A percentile compares a stretch with the other conserved stretches of the same genome.
These are phyloP conservation scores for Neosalanx taihuensis DNA, from an alignment of 2,797 vertebrate genomes.

Conservation along the genomic window DNA sequence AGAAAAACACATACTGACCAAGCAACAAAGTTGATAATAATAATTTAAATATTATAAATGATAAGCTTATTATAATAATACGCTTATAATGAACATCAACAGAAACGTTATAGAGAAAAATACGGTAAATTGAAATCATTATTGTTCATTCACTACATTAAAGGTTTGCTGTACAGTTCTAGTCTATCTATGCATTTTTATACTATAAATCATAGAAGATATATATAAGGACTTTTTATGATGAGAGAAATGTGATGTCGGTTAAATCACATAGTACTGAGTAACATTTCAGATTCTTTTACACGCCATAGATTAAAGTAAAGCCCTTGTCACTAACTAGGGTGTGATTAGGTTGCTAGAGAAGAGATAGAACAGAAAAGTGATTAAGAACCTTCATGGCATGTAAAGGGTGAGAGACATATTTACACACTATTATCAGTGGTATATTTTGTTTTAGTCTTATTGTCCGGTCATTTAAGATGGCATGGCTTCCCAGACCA, in stretches of 20 bases:
- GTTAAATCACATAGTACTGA: too few species aligned
- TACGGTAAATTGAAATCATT: too few species aligned
- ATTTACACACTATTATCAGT: constrained; percentile 6
- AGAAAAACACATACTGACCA: too few species aligned
- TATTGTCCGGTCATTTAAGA: neutral
- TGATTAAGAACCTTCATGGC: constrained; percentile 49
- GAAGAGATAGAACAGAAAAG: constrained; percentile 29
- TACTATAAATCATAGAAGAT: neutral
- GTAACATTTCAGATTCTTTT: neutral
- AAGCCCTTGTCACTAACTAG: constrained; percentile 42
- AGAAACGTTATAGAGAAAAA: too few species aligned
- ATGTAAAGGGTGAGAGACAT: constrained; percentile 55
- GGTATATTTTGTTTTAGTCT: neutral
- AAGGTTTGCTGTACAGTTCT: too few species aligned
- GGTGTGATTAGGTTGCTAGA: constrained; percentile 62
- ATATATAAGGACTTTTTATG: neutral
- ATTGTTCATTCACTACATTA: neutral
- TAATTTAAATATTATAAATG: too few species aligned
- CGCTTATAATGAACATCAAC: too few species aligned
- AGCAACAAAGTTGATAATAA: too few species aligned
- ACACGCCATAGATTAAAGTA: constrained; percentile 5
- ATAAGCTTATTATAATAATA: too few species aligned
- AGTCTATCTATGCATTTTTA: neutral
- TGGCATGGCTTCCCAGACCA: constrained; percentile 52
- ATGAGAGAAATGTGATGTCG: too few species aligned